A percentile compares a stretch with the other conserved stretches of the same genome.
These are phyloP conservation scores for Ciconia nigra DNA, from an alignment of 2,797 vertebrate genomes.

Conservation along the genomic window DNA sequence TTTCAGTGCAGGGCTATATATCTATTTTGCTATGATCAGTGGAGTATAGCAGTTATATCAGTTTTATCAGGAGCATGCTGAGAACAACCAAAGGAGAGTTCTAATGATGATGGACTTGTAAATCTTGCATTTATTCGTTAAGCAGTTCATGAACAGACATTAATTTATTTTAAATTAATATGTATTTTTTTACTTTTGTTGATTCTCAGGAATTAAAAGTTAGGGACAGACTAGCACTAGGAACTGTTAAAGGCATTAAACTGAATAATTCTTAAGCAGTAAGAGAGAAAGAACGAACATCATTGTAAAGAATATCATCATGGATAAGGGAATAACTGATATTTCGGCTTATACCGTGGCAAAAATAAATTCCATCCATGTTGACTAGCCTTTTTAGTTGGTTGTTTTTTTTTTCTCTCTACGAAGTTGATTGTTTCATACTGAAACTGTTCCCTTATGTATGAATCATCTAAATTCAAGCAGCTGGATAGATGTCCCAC, in stretches of 20 bases:
- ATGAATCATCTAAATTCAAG: not conserved
- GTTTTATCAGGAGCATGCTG: conserved; percentile 8
- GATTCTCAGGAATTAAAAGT: not conserved
- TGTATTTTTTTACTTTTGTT: not conserved
- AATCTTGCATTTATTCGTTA: conserved; percentile 24
- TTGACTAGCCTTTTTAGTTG: not conserved
- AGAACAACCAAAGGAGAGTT: not conserved
- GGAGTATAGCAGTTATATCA: not conserved
- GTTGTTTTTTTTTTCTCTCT: not conserved
- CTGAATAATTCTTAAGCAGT: not conserved
- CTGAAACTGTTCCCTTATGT: not conserved
- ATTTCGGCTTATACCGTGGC: not conserved
- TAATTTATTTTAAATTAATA: not conserved
- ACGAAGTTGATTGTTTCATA: not conserved
- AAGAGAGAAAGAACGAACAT: not conserved
- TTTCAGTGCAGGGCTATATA: not conserved
- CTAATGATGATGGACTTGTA: conserved; percentile 1
- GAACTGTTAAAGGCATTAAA: not conserved
- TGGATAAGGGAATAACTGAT: not conserved
- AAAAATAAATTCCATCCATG: not conserved
- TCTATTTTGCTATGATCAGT: not conserved
- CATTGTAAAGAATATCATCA: not conserved
- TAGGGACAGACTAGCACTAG: not conserved
- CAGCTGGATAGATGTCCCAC: not conserved
- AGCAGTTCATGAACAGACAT: not conserved